Conservation (phyloP, 2,797 vertebrate genomes). For the Pteropus rufus region DNA sequence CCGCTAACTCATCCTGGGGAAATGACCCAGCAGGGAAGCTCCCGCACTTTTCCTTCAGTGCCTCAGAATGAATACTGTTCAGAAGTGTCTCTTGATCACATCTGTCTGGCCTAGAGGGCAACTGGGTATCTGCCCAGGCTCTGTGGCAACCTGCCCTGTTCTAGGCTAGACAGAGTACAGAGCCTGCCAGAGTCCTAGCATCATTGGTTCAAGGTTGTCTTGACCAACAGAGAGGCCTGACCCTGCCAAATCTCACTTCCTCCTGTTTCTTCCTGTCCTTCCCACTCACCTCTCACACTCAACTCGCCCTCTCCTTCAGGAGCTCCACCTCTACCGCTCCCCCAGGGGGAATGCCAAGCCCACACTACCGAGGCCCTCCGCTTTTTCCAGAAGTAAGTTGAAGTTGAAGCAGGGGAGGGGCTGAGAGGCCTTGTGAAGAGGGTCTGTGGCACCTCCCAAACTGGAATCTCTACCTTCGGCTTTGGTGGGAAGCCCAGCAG, state of each 20-base stretch:
- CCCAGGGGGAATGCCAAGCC: background rate
- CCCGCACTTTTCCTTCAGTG: background rate
- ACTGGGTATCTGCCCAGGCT: background rate
- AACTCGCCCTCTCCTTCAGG: background rate
- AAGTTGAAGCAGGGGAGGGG: background rate
- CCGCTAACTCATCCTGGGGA: background rate
- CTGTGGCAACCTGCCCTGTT: background rate
- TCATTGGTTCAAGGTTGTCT: background rate
- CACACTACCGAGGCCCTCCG: background rate
- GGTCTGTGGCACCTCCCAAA: background rate
- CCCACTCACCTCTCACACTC: background rate
- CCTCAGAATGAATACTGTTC: background rate
- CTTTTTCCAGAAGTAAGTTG: conserved; percentile 9
- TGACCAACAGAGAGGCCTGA: background rate
- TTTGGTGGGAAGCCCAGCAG: background rate
- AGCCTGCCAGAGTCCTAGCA: background rate
- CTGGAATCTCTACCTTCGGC: background rate
- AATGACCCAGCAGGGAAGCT: background rate
- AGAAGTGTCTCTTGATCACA: background rate
- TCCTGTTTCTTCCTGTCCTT: conserved; percentile 43
- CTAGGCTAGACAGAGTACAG: background rate
- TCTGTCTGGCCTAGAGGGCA: background rate
- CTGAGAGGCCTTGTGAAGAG: background rate
- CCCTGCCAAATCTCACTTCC: background rate
- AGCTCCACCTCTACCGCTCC: background rate